Conservation (phyloP, 2,113 vertebrate genomes). For the Pedionomus torquatus region DNA sequence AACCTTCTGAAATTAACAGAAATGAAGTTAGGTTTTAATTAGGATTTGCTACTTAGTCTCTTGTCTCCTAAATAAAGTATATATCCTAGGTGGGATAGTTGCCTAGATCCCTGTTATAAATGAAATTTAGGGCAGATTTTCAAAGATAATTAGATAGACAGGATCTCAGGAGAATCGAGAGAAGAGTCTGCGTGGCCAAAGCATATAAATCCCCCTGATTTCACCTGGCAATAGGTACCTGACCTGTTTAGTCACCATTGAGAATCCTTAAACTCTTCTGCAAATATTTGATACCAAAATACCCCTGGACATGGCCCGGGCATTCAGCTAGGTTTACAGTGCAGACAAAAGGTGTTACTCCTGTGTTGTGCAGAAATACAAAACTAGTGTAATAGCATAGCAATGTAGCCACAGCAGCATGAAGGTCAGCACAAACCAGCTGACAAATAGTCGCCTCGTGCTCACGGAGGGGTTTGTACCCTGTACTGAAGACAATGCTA, state of each 20-base stretch:
- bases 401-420: not conserved
- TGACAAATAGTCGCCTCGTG: not conserved
- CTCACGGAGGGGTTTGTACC: not conserved
- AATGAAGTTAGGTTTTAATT: not conserved
- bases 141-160: not conserved
- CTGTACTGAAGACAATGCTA: not conserved
- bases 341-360: not conserved
- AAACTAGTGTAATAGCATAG: not conserved
- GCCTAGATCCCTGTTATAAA: not conserved
- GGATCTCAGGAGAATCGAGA: not conserved
- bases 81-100: not conserved
- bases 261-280: not conserved
- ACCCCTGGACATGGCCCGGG: not conserved
- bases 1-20: not conserved
- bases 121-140: not conserved
- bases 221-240: not conserved
- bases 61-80: not conserved
- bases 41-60: not conserved
- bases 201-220: not conserved
- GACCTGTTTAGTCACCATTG: not conserved
- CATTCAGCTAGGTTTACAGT: not conserved
- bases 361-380: not conserved
- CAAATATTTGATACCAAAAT: not conserved
- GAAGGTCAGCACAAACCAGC: not conserved
- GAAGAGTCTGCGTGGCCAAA: not conserved